These are phyloP conservation scores for Tinamus guttatus DNA, from an alignment of 2,113 vertebrate genomes.

Conservation along the genomic window DNA sequence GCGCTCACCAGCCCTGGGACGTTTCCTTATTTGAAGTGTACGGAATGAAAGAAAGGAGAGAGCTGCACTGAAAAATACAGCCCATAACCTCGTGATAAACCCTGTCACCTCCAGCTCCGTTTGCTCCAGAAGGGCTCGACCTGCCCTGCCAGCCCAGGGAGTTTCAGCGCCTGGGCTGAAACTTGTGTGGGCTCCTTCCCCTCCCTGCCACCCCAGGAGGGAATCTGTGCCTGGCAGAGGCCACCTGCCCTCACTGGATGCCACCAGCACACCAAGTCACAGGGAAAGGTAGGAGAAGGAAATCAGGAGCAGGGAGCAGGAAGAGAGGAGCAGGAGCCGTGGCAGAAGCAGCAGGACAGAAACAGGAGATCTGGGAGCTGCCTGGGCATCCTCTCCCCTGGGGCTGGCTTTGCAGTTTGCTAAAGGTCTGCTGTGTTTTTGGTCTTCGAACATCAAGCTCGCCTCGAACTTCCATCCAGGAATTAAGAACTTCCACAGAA, in stretches of 20 bases:
- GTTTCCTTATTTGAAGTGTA: constrained; percentile 20
- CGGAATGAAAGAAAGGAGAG: neutral
- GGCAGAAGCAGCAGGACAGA: neutral
- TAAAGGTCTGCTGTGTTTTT: rapidly evolving
- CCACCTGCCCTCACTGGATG: neutral
- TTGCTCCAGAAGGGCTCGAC: neutral
- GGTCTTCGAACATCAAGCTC: neutral
- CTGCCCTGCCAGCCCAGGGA: neutral
- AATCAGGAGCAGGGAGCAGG: neutral
- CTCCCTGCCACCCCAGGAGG: neutral
- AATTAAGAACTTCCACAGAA: neutral
- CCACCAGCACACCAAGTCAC: rapidly evolving
- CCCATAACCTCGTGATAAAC: neutral
- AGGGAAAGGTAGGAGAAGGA: neutral
- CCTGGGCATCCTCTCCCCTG: neutral
- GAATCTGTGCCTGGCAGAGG: neutral
- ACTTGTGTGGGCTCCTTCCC: neutral
- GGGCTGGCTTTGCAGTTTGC: rapidly evolving
- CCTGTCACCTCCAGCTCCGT: neutral
- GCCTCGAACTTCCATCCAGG: neutral
- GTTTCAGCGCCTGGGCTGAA: neutral
- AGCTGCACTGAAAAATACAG: neutral
- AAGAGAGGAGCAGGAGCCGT: neutral
- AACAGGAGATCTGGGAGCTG: neutral
- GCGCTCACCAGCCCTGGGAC: neutral